phyloP scores from a whole-genome alignment of 2,888 invertebrate genomes.

The Brachyptera putata region DNA sequence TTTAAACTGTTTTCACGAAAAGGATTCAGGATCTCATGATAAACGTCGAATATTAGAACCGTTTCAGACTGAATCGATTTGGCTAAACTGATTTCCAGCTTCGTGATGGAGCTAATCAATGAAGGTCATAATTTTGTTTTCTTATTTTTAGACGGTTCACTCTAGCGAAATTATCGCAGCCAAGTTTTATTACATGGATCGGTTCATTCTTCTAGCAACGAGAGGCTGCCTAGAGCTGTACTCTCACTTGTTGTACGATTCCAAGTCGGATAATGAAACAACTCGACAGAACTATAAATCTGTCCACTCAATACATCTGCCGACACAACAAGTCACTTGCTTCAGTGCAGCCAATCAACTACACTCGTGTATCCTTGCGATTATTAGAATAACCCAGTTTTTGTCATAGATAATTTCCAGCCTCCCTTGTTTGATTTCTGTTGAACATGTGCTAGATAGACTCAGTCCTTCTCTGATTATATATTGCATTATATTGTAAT shows the following conservation, averaged over 20 bases:
- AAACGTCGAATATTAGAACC: too few relatives aligned
- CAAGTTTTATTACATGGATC: constrained; percentile 32
- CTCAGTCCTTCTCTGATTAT: too few relatives aligned
- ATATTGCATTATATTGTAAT: too few relatives aligned
- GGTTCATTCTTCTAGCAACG: constrained; percentile 27
- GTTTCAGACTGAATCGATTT: too few relatives aligned
- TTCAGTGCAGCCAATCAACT: constrained; percentile 32
- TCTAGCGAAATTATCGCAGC: background rate
- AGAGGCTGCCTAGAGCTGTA: constrained; percentile 23
- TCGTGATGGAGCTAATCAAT: background rate
- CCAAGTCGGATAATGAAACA: background rate
- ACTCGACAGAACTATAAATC: background rate
- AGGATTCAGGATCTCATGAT: too few relatives aligned
- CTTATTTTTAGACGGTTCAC: background rate
- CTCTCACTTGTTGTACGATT: constrained; percentile 23
- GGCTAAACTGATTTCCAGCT: too few relatives aligned
- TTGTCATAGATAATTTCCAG: too few relatives aligned
- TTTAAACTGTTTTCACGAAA: too few relatives aligned
- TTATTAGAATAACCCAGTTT: background rate
- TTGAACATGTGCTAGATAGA: too few relatives aligned
- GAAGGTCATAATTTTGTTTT: background rate
- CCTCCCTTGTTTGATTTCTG: too few relatives aligned
- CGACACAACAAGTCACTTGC: constrained; percentile 30
- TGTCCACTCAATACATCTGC: constrained; percentile 23
- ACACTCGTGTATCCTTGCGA: constrained; percentile 33